These are phyloP conservation scores for Brotula barbata DNA, from an alignment of 2,797 vertebrate genomes.

Conservation along the genomic window DNA sequence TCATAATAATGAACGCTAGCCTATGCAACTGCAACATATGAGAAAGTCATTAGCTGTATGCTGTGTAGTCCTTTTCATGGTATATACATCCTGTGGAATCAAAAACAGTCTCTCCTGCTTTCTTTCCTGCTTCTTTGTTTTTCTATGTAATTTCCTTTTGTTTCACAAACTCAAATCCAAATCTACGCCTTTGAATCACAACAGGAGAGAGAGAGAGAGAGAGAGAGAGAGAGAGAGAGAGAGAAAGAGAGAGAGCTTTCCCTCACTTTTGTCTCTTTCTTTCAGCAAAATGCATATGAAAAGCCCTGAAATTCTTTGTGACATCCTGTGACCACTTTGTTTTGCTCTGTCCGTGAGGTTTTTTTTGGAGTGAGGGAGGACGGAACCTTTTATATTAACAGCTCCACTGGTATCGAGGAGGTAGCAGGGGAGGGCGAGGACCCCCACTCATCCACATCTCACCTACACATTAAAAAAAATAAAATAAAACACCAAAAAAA, in stretches of 20 bases:
- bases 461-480: slow-evolving; percentile 52
- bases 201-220: too few species aligned
- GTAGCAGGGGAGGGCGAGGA: slow-evolving; percentile 40
- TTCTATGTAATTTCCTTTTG: slow-evolving; percentile 32
- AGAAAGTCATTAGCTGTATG: slow-evolving; percentile 56
- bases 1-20: slow-evolving; percentile 54
- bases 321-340: slow-evolving; percentile 61
- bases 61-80: slow-evolving; percentile 57
- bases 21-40: slow-evolving; percentile 62
- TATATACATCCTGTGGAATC: slow-evolving; percentile 72
- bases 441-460: slow-evolving; percentile 43
- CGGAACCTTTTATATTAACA: slow-evolving; percentile 48
- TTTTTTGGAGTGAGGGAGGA: slow-evolving; percentile 23
- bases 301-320: slow-evolving; percentile 59
- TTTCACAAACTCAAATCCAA: slow-evolving; percentile 44
- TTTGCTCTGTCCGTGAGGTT: slow-evolving; percentile 43
- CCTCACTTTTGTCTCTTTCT: slow-evolving; percentile 5
- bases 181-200: slow-evolving; percentile 22
- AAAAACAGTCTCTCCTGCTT: slow-evolving; percentile 47
- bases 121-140: slow-evolving; percentile 29
- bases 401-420: slow-evolving; percentile 25
- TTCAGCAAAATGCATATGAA: slow-evolving; percentile 54
- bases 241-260: too few species aligned
- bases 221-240: too few species aligned
- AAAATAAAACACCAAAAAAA: too few species aligned